Evolutionary conservation across 2,888 invertebrate species (phyloP).

Genomic region (Anticlea derivata): DNA sequence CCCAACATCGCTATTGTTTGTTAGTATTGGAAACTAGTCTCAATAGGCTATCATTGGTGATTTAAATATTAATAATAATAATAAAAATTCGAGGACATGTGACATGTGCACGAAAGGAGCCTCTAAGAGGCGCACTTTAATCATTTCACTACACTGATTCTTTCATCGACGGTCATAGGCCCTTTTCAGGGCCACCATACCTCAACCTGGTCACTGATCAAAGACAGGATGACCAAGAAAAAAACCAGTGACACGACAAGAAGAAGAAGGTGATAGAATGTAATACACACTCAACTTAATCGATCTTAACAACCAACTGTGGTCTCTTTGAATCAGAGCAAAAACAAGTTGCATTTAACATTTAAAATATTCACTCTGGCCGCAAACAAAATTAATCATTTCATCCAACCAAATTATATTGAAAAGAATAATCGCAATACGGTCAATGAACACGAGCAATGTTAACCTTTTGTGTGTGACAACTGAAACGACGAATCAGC

Average conservation of each 20-base stretch:
- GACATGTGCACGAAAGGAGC: too few relatives aligned
- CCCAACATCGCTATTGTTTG: conserved; percentile 40
- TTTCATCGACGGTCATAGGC: too few relatives aligned
- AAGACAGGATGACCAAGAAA: too few relatives aligned
- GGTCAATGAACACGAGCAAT: conserved; percentile 41
- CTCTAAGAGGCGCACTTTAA: too few relatives aligned
- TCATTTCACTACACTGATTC: too few relatives aligned
- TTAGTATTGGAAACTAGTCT: conserved; percentile 3
- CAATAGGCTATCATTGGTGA: neutral
- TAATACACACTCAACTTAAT: conserved; percentile 4
- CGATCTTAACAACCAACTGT: neutral
- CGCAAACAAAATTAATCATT: too few relatives aligned
- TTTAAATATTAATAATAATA: too few relatives aligned
- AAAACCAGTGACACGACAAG: too few relatives aligned
- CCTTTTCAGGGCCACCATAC: too few relatives aligned
- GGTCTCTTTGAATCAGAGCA: neutral
- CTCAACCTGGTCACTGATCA: too few relatives aligned
- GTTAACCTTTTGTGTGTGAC: conserved; percentile 49
- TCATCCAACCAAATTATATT: conserved; percentile 42
- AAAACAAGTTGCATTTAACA: conserved; percentile 28
- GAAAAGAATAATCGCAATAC: conserved; percentile 51
- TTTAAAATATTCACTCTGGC: conserved; percentile 21
- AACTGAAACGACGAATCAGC: conserved; percentile 69
- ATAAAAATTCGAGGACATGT: too few relatives aligned
- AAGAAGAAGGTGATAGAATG: neutral